These are phyloP conservation scores for Platysteira castanea DNA, from an alignment of 2,113 vertebrate genomes.

Conservation along the genomic window DNA sequence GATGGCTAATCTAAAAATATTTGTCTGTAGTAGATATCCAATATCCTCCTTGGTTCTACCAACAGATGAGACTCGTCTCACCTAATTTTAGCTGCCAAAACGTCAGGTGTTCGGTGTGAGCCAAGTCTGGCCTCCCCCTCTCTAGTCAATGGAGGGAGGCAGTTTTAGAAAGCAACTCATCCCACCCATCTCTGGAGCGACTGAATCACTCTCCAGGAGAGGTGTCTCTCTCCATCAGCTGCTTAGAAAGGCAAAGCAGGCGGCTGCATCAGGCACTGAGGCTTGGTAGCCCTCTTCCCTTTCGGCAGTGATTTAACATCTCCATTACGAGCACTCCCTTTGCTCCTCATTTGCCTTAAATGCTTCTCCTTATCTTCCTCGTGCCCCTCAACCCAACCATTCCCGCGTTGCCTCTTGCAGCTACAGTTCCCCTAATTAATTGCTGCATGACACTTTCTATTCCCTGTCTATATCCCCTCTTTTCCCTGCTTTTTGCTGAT, in stretches of 20 bases:
- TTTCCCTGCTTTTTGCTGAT: background rate
- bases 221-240: constrained; percentile 36
- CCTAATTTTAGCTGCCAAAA: constrained; percentile 57
- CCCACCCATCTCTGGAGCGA: constrained; percentile 39
- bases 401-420: background rate
- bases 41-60: constrained; percentile 4
- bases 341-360: background rate
- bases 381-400: background rate
- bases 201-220: constrained; percentile 56
- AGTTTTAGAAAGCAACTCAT: constrained; percentile 44
- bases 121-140: constrained; percentile 56
- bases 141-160: constrained; percentile 52
- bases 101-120: constrained; percentile 42
- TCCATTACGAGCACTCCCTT: background rate
- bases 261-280: background rate
- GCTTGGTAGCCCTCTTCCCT: background rate
- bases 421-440: background rate
- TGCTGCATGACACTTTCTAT: background rate
- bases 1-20: background rate
- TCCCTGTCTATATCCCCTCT: too few species aligned
- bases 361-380: background rate
- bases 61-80: constrained; percentile 7
- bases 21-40: background rate
- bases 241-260: constrained; percentile 15
- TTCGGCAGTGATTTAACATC: background rate